Base-by-base conservation (phyloP, 2,113 vertebrate species). In the Oncorhynchus mykiss region DNA sequence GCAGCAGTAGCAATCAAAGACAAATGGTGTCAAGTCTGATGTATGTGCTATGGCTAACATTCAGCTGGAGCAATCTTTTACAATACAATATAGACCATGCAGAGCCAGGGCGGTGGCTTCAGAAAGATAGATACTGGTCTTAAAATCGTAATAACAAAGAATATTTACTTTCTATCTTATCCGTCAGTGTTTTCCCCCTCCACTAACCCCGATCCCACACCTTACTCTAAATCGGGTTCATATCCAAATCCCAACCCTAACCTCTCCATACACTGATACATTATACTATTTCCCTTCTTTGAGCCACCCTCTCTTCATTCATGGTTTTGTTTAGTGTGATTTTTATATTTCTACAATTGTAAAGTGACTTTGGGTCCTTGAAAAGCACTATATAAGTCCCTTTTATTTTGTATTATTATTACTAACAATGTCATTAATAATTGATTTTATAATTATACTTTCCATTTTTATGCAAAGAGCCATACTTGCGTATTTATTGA, bases 61-160 rank as follows among this genome's bases (percentile, higher is more conserved):
- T 69, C 3, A 12, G 74, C 85, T 84, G 70, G 54, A 3, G 34
- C 76, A 74, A 79, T 87, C 81, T 78, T 82, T 88, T 83, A 83
- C 29, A 20, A 78, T 88, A 81, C 86, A 84, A 86, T 85, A 89
- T 76, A 75, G 67, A 81, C 70, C 70, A 69, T 66, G 72, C 69
- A 65, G 16, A 57, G 70, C 27, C 11, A 49, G 84, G 70, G 73
- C 82, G 78, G 80, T 84, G 78, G 77, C 78, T 72, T 74, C 72
- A 67, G 70, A 77, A 54, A 84, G 74, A 86, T 78, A 74, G 73
- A 87, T 79, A 75, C 29, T 45, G 51, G 34, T 48, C 67, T 78
- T 67, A 76, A 74, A 69, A 59, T 67, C 7, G 62, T 51, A 51
- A 76, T 80, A 80, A 85, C 39, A 77, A 84, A 78, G 45, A 64